Evolutionary conservation across 2,888 invertebrate genomes (phyloP), one percentile per base, ranked within the genome.

Genomic region (Ditylenchus weischeri): DNA sequence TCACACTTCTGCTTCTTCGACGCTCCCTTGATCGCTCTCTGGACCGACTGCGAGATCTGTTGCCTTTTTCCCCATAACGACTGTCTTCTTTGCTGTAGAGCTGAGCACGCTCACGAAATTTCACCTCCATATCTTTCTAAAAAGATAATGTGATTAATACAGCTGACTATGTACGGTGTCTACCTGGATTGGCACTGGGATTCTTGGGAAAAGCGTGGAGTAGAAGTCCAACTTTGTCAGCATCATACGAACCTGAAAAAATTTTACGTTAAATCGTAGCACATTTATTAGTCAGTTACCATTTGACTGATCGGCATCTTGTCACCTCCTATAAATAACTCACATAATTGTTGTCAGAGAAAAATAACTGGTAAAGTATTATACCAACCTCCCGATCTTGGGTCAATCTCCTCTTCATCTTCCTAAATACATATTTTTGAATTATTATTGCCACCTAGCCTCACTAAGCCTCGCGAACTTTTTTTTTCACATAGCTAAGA

Each of bases 191-290:
- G 96, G 95, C 69, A 98, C 96, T 0, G 98, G 98, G 84, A 99
- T 96, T 75, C 98, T 88, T 0, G 98, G 98, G 84, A 99, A 99
- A 21, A 98, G 87, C 0, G 98, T 98, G n/a, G n/a, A n/a, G n/a
- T n/a, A n/a, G n/a, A n/a, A n/a, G n/a, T n/a, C n/a, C n/a, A n/a
- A n/a, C n/a, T 72, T 79, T 18, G 78, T 79, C n/a, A 81, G 70
- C 76, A 81, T 78, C 60, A 74, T 69, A 13, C 78, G 69, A 11
- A 78, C 72, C 62, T 81, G n/a, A 66, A 23, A 13, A 51, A 51
- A 8, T 10, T 51, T 21, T 51, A 21, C 7, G 7, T n/a, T 13
- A 51, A 51, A 51, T n/a, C n/a, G 10, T 23, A 51, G 6, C 10
- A 15, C 23, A n/a, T 21, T 7, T 21, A 51, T 51, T 8, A 51